Evolutionary conservation across 2,113 vertebrate species (phyloP).

Genomic region (Perca schrenkii): DNA sequence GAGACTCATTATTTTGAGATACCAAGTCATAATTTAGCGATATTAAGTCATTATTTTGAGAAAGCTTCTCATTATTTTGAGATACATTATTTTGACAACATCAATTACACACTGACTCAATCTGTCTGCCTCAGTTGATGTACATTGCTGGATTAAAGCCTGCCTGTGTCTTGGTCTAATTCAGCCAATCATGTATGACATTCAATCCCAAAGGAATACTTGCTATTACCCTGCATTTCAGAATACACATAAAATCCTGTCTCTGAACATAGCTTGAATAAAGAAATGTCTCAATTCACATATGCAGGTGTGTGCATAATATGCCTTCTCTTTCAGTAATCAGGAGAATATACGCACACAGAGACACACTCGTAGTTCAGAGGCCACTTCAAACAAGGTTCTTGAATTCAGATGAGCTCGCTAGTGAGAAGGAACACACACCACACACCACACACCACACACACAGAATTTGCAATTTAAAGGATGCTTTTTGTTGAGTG

Average conservation of each 20-base stretch:
- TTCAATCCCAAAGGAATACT: no score
- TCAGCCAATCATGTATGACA: not conserved
- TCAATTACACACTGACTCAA: no score
- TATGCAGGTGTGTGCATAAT: conserved; percentile 35
- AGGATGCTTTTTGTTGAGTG: conserved; percentile 46
- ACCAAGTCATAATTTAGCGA: no score
- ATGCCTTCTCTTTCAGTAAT: conserved; percentile 20
- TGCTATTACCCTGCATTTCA: not conserved
- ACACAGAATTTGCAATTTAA: conserved; percentile 71
- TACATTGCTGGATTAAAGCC: no score
- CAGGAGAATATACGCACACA: conserved; percentile 32
- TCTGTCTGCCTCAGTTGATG: no score
- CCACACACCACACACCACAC: conserved; percentile 32
- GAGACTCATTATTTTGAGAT: no score
- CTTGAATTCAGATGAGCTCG: conserved; percentile 81
- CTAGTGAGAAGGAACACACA: conserved; percentile 50
- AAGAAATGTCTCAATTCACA: not conserved
- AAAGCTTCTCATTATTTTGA: no score
- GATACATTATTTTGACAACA: no score
- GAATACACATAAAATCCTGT: not conserved
- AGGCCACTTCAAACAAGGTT: conserved; percentile 78
- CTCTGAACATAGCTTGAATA: not conserved
- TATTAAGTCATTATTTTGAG: no score
- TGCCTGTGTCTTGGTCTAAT: not conserved
- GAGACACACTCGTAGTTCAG: conserved; percentile 57